Percentiles rank a stretch among this genome's conserved stretches.
Evolutionary conservation across 2,888 invertebrate genomes (phyloP).

Genomic region (Hemaris fuciformis): DNA sequence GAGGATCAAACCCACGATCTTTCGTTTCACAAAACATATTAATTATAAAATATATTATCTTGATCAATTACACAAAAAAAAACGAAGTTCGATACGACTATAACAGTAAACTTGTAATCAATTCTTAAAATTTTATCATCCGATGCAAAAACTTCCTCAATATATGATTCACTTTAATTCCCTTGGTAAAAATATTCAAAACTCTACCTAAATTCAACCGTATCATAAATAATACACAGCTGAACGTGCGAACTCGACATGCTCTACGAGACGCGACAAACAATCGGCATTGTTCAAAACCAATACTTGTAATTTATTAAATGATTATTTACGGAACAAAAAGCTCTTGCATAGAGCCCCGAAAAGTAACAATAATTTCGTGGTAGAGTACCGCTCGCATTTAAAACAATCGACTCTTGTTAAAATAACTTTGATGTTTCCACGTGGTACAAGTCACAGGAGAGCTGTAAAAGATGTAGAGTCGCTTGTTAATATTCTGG

Average conservation of each 20-base stretch:
- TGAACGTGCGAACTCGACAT: not conserved
- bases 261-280: not conserved
- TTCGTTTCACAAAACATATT: too few species aligned
- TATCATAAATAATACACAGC: not conserved
- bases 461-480: not conserved
- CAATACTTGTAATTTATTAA: not conserved
- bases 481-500: not conserved
- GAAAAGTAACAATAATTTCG: conserved; percentile 42
- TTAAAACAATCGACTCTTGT: conserved; percentile 62
- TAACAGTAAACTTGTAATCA: too few species aligned
- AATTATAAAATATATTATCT: too few species aligned
- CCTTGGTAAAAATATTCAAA: not conserved
- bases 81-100: too few species aligned
- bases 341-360: not conserved
- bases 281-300: not conserved
- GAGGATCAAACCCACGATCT: too few species aligned
- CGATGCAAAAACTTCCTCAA: too few species aligned
- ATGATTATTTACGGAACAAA: not conserved
- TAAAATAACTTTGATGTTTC: conserved; percentile 47
- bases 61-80: too few species aligned
- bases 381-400: conserved; percentile 43
- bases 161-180: not conserved
- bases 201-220: not conserved
- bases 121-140: too few species aligned
- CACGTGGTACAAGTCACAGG: conserved; percentile 33